Evolutionary conservation across 2,888 invertebrate species (phyloP).

Genomic region (Steinernema scapterisci): DNA sequence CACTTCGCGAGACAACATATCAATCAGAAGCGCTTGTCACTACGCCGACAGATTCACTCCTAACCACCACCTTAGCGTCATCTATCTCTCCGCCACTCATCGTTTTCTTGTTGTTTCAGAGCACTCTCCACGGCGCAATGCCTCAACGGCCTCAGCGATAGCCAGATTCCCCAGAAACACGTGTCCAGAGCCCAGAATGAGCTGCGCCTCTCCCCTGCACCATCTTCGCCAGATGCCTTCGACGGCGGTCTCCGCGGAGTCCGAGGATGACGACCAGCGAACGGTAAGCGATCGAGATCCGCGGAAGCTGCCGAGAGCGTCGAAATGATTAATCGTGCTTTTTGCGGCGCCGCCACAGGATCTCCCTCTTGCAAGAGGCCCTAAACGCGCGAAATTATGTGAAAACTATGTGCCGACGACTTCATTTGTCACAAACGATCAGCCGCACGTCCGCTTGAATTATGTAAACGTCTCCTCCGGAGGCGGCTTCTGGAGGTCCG

Average conservation of each 20-base stretch:
- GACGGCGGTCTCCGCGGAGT: not conserved
- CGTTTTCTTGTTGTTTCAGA: conserved; percentile 10
- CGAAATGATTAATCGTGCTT: conserved; percentile 26
- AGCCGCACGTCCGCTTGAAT: conserved; percentile 4
- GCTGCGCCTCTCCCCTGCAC: conserved; percentile 15
- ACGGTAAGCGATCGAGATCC: conserved; percentile 2
- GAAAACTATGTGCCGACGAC: not conserved
- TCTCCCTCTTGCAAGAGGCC: not conserved
- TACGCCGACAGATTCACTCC: conserved; percentile 16
- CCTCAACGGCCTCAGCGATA: not conserved
- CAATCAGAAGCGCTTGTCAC: conserved; percentile 28
- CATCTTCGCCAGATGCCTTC: conserved; percentile 4
- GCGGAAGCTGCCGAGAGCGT: not conserved
- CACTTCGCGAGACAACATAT: conserved; percentile 16
- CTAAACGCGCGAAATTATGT: conserved; percentile 22
- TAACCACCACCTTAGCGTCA: not conserved
- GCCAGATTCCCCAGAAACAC: not conserved
- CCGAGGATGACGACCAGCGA: conserved; percentile 2
- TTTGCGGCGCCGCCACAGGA: not conserved
- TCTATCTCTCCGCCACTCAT: conserved; percentile 7
- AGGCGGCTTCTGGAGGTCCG: not conserved
- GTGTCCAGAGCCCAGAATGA: conserved; percentile 1
- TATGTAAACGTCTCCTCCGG: not conserved
- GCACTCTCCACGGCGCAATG: conserved; percentile 2
- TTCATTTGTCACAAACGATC: conserved; percentile 13